These are phyloP conservation scores for Catocala fraxini DNA, from an alignment of 2,888 invertebrate species.

Conservation along the genomic window DNA sequence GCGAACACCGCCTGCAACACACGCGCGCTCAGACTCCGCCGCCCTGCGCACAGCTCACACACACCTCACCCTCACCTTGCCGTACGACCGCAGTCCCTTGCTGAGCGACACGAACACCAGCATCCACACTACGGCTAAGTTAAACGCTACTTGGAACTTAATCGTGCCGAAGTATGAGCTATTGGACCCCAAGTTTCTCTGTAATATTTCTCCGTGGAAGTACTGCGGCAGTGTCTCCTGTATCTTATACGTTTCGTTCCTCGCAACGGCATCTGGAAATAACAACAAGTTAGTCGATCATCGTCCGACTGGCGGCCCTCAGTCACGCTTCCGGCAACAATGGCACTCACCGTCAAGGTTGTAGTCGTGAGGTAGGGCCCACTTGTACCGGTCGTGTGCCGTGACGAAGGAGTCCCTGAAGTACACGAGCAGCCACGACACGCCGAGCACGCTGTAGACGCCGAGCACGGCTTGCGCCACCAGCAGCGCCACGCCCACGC, in stretches of 20 bases:
- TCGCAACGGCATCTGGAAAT: constrained; percentile 62
- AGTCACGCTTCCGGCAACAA: constrained; percentile 56
- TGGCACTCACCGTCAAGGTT: constrained; percentile 88
- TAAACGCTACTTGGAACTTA: constrained; percentile 96
- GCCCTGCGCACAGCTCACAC: too few relatives aligned
- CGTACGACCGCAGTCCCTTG: constrained; percentile 95
- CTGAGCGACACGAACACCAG: constrained; percentile 95
- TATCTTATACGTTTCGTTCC: constrained; percentile 73
- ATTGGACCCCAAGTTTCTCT: constrained; percentile 71
- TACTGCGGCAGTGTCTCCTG: constrained; percentile 95
- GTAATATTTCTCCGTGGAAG: constrained; percentile 94
- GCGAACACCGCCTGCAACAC: constrained; percentile 90
- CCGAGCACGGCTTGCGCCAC: constrained; percentile 94
- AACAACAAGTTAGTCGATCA: constrained; percentile 15
- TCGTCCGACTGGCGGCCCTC: constrained; percentile 56
- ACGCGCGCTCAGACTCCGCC: too few relatives aligned
- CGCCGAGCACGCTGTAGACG: constrained; percentile 94
- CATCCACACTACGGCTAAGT: constrained; percentile 96
- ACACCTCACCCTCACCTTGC: constrained; percentile 82
- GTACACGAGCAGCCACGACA: constrained; percentile 97
- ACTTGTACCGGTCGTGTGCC: constrained; percentile 92
- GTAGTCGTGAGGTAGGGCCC: constrained; percentile 92
- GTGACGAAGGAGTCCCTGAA: constrained; percentile 95
- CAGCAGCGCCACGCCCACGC: constrained; percentile 94
- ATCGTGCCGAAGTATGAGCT: constrained; percentile 88